Base-by-base conservation (phyloP, 2,797 vertebrate species). In the Lagorchestes hirsutus region DNA sequence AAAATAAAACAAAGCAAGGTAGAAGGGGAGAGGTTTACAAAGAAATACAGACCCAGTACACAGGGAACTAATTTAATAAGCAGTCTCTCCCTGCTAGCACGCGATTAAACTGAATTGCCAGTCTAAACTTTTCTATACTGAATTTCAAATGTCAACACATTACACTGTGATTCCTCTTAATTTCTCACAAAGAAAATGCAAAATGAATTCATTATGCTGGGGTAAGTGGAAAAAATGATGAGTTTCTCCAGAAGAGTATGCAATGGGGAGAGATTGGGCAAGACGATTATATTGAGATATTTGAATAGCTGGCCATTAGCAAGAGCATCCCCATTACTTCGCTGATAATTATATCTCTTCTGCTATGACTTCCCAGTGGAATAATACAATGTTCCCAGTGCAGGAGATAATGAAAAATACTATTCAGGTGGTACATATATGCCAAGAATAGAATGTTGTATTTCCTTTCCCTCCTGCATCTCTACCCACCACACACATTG, bases 291-390 rank as follows among this genome's bases (percentile, higher is more conserved):
- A 99, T 99, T 99, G 99, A 99, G 99, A 99, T 99, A 99, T 99
- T 99, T 99, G 99, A 99, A 99, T 99, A 99, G 98, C 99, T 99
- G 99, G 99, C 99, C 99, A 99, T 99, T 99, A 99, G 98, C 98
- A 98, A 98, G 98, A 99, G 99, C 98, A 98, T 99, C 98, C 98
- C 99, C 98, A 99, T 99, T 99, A 99, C 99, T 99, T 99, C 99
- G 98, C 98, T 99, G 99, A 99, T 99, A 99, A 99, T 99, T 99
- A 99, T 98, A 99, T 99, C 99, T 98, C 98, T 99, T 99, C 99
- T 95, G 93, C 98, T 98, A 98, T 99, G 99, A 99, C 99, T 99
- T 99, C 99, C 99, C 99, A 98, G 97, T 99, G 99, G 99, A 99
- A 99, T 99, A 99, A 99, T 99, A 98, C 98, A 99, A 98, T 96